Evolutionary conservation across 2,888 invertebrate genomes (phyloP).

Genomic region (Ormyrus rosae): DNA sequence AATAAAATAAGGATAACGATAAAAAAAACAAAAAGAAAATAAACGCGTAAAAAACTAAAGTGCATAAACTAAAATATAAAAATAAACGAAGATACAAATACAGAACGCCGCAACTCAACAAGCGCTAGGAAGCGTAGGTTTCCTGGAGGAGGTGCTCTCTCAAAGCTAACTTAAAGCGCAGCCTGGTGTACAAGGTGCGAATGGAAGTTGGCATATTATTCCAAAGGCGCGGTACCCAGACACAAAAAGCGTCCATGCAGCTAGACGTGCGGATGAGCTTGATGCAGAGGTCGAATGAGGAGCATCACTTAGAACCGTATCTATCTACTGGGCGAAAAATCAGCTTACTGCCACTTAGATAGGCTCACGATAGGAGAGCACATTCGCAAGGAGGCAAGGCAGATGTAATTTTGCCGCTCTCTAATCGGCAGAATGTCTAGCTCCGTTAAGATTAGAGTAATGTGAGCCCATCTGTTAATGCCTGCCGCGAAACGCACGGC

Average conservation of each 20-base stretch:
- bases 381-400: background rate
- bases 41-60: no score
- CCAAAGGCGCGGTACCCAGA: background rate
- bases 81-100: no score
- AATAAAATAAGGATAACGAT: no score
- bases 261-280: background rate
- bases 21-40: no score
- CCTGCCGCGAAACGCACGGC: background rate
- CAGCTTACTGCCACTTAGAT: background rate
- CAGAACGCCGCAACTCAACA: no score
- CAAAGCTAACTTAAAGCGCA: background rate
- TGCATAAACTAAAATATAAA: no score
- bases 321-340: background rate
- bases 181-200: background rate
- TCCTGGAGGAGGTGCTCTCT: no score
- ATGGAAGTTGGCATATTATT: background rate
- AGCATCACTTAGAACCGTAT: background rate
- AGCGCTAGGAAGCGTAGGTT: no score
- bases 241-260: background rate
- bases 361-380: background rate
- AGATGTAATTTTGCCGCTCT: background rate
- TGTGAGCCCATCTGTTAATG: background rate
- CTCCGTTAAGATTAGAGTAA: background rate
- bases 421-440: background rate
- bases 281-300: background rate